A percentile compares a stretch with the other conserved stretches of the same genome.
Conservation (phyloP, 2,113 vertebrate species). For the Plestiodon gilberti region DNA sequence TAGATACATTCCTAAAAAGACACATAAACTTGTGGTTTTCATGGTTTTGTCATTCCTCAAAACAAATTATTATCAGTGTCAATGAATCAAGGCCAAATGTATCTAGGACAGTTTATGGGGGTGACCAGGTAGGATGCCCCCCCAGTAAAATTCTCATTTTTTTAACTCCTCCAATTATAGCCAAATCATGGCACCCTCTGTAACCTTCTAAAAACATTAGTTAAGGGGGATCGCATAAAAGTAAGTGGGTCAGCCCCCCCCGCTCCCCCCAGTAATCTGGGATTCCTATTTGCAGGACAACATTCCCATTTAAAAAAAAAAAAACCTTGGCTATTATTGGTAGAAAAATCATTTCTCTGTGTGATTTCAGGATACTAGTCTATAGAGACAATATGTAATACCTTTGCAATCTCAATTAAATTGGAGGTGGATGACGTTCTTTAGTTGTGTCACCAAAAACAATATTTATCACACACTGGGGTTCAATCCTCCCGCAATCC, state of each 20-base stretch:
- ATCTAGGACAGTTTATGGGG: not conserved
- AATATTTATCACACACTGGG: conserved; percentile 69
- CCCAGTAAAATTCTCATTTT: too few species aligned
- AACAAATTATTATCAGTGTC: conserved; percentile 56
- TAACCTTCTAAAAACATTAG: too few species aligned
- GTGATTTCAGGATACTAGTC: conserved; percentile 23
- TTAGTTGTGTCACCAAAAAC: conserved; percentile 61
- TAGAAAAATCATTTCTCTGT: conserved; percentile 22
- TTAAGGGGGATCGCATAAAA: too few species aligned
- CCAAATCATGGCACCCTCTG: too few species aligned
- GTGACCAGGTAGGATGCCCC: too few species aligned
- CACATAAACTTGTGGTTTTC: conserved; percentile 53
- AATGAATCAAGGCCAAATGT: conserved; percentile 57
- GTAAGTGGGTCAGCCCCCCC: too few species aligned
- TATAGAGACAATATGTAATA: conserved; percentile 32
- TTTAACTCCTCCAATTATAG: too few species aligned
- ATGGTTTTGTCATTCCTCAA: conserved; percentile 53
- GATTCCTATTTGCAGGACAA: conserved; percentile 19
- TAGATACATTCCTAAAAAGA: conserved; percentile 50
- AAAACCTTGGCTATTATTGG: conserved; percentile 36
- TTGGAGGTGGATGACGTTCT: conserved; percentile 57
- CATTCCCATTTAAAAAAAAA: conserved; percentile 49
- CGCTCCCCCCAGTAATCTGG: too few species aligned
- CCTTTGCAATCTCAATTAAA: conserved; percentile 54
- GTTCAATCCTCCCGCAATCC: conserved; percentile 3